A percentile compares a stretch with the other conserved stretches of the same genome.
Conservation (phyloP, 1,140 invertebrate genomes). For the Penaeus indicus region DNA sequence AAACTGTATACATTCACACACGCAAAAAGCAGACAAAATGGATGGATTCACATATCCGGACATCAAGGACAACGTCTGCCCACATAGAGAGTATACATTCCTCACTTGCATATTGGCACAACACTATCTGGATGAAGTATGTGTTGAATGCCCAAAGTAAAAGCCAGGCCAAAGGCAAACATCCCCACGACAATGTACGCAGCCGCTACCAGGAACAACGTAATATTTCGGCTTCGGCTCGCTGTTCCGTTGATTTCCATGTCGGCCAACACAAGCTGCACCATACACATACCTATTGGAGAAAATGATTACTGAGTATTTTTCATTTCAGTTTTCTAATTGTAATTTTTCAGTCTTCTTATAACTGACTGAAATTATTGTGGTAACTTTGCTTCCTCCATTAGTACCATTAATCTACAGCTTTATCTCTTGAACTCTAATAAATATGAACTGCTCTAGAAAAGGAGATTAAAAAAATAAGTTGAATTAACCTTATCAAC, state of each 20-base stretch:
- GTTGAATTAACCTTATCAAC: too few relatives aligned
- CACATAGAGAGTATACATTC: too few relatives aligned
- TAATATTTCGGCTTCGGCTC: background rate
- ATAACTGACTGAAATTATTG: too few relatives aligned
- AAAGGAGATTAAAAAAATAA: too few relatives aligned
- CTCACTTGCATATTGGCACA: slow-evolving; percentile 32
- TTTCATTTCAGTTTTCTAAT: background rate
- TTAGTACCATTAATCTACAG: too few relatives aligned
- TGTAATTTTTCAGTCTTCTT: too few relatives aligned
- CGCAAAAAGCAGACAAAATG: too few relatives aligned
- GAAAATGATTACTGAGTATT: background rate
- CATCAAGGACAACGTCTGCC: background rate
- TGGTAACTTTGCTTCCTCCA: too few relatives aligned
- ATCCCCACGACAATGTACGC: slow-evolving; percentile 52
- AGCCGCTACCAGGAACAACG: slow-evolving; percentile 13
- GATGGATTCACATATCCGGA: background rate
- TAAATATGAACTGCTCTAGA: too few relatives aligned
- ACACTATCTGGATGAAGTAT: slow-evolving; percentile 49
- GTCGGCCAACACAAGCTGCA: slow-evolving; percentile 26
- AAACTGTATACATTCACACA: too few relatives aligned
- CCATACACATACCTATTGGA: slow-evolving; percentile 45
- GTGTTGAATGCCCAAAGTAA: slow-evolving; percentile 49
- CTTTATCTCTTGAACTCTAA: too few relatives aligned
- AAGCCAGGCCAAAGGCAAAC: slow-evolving; percentile 63
- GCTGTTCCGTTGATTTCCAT: slow-evolving; percentile 33